These are phyloP conservation scores for Drosophila phalerata DNA, from an alignment of 2,888 invertebrate genomes.

Conservation along the genomic window DNA sequence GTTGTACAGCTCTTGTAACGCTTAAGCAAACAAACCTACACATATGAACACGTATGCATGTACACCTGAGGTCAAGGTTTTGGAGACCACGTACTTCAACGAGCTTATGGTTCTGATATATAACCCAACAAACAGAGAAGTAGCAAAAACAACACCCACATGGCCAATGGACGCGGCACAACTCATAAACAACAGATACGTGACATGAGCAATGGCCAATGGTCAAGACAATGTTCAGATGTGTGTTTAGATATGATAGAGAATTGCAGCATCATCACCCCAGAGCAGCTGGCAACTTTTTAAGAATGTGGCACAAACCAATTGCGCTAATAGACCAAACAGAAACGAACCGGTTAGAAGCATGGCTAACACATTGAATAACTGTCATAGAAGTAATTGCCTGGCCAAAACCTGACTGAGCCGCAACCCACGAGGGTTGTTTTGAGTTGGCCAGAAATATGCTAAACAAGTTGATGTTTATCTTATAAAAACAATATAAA, in stretches of 20 bases:
- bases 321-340: slow-evolving; percentile 67
- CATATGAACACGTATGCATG: neutral
- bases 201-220: slow-evolving; percentile 41
- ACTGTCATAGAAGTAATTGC: slow-evolving; percentile 39
- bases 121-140: slow-evolving; percentile 7
- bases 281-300: slow-evolving; percentile 23
- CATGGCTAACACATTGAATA: slow-evolving; percentile 33
- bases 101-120: slow-evolving; percentile 46
- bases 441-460: slow-evolving; percentile 8
- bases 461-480: slow-evolving; percentile 8
- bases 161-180: slow-evolving; percentile 19
- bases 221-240: slow-evolving; percentile 33
- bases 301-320: slow-evolving; percentile 71
- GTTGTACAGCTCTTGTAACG: slow-evolving; percentile 10
- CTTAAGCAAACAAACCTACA: slow-evolving; percentile 13
- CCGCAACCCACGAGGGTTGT: slow-evolving; percentile 1
- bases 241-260: slow-evolving; percentile 12
- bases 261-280: slow-evolving; percentile 50
- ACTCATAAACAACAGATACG: slow-evolving; percentile 37
- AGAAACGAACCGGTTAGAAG: slow-evolving; percentile 43
- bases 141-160: slow-evolving; percentile 42
- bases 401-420: slow-evolving; percentile 9
- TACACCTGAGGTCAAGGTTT: slow-evolving; percentile 51
- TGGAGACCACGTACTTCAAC: slow-evolving; percentile 42
- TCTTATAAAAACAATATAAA: neutral